A percentile compares a stretch with the other conserved stretches of the same genome.
phyloP scores from a whole-genome alignment of 2,797 vertebrate genomes.

The Neoniphon sammara region DNA sequence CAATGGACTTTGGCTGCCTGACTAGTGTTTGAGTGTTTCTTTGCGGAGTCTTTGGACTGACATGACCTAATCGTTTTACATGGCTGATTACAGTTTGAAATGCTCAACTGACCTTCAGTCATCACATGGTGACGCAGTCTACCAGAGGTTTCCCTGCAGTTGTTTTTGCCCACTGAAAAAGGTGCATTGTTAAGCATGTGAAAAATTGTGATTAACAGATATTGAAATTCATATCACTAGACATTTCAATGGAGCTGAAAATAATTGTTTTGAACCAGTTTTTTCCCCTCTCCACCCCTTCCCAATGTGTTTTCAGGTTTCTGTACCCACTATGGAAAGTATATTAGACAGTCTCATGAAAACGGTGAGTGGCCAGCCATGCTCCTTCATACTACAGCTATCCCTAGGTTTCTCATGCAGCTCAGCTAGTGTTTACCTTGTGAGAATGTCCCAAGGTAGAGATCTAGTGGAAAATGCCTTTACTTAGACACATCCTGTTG shows the following conservation, averaged over 20 bases:
- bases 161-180: no score
- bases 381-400: neutral
- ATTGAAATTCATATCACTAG: neutral
- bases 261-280: neutral
- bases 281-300: neutral
- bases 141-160: no score
- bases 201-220: no score
- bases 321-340: slow-evolving; percentile 62
- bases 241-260: no score
- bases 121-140: no score
- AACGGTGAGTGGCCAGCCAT: slow-evolving; percentile 61
- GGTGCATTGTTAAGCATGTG: no score
- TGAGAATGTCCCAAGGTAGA: neutral
- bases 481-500: neutral
- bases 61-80: no score
- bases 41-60: no score
- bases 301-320: slow-evolving; percentile 30
- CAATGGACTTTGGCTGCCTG: no score
- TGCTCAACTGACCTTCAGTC: no score
- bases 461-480: neutral
- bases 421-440: neutral
- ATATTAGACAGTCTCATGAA: slow-evolving; percentile 63
- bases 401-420: neutral
- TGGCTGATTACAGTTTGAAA: no score
- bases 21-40: no score